These are phyloP conservation scores for Pocillopora damicornis DNA, from an alignment of 64 coral and sea anemone species.

Conservation along the genomic window DNA sequence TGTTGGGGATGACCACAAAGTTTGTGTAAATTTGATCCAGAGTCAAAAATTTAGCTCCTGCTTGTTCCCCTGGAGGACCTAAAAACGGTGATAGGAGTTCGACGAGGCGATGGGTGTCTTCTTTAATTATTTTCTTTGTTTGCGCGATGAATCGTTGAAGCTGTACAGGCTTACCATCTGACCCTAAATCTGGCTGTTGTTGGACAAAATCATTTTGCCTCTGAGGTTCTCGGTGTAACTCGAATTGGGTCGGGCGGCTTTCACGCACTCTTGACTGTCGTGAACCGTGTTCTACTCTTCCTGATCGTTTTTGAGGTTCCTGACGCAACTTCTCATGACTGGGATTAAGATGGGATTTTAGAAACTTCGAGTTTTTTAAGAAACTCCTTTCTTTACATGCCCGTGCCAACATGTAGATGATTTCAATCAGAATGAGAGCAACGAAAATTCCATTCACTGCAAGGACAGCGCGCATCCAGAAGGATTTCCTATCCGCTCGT, in stretches of 20 bases:
- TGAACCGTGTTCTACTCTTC: too few relatives aligned
- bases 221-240: too few relatives aligned
- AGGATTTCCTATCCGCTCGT: neutral
- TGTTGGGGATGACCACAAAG: slow-evolving; percentile 21
- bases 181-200: too few relatives aligned
- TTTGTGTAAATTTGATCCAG: slow-evolving; percentile 31
- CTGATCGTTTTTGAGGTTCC: too few relatives aligned
- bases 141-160: neutral
- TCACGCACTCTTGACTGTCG: too few relatives aligned
- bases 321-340: too few relatives aligned
- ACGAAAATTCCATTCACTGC: neutral
- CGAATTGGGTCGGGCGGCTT: too few relatives aligned
- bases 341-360: neutral
- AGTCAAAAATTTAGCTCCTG: neutral
- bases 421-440: neutral
- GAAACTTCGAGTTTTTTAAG: neutral
- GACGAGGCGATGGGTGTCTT: neutral
- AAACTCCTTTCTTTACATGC: neutral
- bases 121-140: neutral
- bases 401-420: neutral
- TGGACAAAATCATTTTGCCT: too few relatives aligned
- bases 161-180: too few relatives aligned
- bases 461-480: neutral
- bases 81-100: neutral
- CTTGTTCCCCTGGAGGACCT: neutral